Conservation (phyloP, 2,888 invertebrate genomes). For the Lasioglossum zephyrum region DNA sequence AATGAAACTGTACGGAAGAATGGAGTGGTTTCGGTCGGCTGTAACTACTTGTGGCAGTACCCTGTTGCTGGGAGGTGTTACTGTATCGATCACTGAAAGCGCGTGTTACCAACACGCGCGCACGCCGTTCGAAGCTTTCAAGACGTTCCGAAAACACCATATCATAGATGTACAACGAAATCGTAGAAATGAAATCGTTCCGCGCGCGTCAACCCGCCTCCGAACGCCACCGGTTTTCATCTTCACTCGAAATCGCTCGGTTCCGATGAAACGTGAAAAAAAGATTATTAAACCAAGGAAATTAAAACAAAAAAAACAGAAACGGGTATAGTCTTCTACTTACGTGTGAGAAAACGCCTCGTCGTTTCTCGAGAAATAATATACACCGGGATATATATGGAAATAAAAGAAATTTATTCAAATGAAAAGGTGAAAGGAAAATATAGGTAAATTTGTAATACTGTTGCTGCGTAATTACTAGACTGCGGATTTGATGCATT, state of each 20-base stretch:
- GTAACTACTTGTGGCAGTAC: constrained; percentile 73
- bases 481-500: too few species aligned
- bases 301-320: background rate
- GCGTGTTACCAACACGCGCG: constrained; percentile 69
- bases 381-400: background rate
- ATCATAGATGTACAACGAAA: constrained; percentile 31
- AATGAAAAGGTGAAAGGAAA: background rate
- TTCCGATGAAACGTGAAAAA: background rate
- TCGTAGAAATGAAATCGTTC: constrained; percentile 20
- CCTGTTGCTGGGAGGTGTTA: constrained; percentile 82
- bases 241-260: background rate
- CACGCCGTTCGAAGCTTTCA: constrained; percentile 50
- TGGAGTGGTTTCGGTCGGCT: constrained; percentile 62
- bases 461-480: background rate
- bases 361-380: background rate
- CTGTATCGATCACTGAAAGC: constrained; percentile 79
- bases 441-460: background rate
- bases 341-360: background rate
- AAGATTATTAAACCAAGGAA: background rate
- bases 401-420: background rate
- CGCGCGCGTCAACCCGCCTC: background rate
- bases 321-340: background rate
- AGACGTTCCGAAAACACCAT: constrained; percentile 46
- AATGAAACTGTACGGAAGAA: constrained; percentile 56
- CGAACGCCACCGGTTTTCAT: background rate